phyloP scores from a whole-genome alignment of 2,888 invertebrate genomes.

The Megalurothrips usitatus region DNA sequence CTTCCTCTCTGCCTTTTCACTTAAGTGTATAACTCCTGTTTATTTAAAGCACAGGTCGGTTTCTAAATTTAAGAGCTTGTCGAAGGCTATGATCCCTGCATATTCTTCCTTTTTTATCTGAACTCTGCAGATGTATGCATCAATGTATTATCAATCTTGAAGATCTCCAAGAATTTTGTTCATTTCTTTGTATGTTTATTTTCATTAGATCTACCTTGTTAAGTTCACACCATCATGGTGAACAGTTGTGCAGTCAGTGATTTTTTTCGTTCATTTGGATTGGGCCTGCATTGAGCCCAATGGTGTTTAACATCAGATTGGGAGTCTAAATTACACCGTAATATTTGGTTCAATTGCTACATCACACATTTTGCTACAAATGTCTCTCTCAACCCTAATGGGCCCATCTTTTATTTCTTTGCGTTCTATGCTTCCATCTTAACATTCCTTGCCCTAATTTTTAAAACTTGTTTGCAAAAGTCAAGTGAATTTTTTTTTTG shows the following conservation, averaged over 20 bases:
- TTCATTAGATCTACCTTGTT: not conserved
- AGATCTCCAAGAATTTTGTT: not conserved
- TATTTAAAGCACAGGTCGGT: no score
- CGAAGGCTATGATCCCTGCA: no score
- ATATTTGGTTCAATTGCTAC: not conserved
- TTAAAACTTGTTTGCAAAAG: not conserved
- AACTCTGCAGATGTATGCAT: not conserved
- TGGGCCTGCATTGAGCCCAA: not conserved
- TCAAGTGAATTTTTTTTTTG: conserved; percentile 4
- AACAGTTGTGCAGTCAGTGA: not conserved
- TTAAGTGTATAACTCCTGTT: not conserved
- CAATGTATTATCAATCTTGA: not conserved
- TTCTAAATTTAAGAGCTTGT: no score
- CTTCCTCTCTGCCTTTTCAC: not conserved
- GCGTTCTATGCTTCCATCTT: conserved; percentile 19
- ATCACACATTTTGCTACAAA: not conserved
- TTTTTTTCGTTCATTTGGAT: not conserved
- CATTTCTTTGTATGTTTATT: not conserved
- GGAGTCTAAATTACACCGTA: not conserved
- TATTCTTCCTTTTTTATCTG: not conserved
- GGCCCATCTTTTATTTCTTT: not conserved
- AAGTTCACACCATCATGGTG: not conserved
- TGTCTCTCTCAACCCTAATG: not conserved
- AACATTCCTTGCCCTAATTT: conserved; percentile 14
- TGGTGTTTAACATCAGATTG: not conserved